Evolutionary conservation across 2,113 vertebrate genomes (phyloP).

Genomic region (Scytalopus superciliaris): DNA sequence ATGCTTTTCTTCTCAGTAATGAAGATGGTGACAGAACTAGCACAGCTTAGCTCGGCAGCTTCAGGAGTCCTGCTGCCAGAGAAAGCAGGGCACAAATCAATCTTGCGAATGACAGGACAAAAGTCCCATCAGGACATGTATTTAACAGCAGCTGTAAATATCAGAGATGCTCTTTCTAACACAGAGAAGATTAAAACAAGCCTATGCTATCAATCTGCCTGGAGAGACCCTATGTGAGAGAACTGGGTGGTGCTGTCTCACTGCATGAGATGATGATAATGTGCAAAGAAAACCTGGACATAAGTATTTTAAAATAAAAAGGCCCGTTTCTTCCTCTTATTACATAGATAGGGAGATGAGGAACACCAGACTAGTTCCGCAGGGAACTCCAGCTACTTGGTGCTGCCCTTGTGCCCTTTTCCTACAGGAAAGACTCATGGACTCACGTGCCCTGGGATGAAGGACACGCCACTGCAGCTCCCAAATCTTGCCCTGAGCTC

Average conservation of each 20-base stretch:
- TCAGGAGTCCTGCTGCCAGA: not conserved
- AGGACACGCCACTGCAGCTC: not conserved
- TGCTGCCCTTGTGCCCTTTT: not conserved
- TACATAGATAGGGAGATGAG: not conserved
- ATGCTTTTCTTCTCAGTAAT: conserved; percentile 6
- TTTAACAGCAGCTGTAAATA: conserved; percentile 36
- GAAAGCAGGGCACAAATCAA: conserved; percentile 53
- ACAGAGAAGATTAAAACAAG: conserved; percentile 43
- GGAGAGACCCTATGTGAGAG: not conserved
- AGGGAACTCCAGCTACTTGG: not conserved
- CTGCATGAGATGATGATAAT: not conserved
- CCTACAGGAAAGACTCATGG: not conserved
- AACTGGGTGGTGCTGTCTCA: conserved; percentile 23
- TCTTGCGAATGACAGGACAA: conserved; percentile 7
- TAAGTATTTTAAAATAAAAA: not conserved
- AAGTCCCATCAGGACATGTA: conserved; percentile 22
- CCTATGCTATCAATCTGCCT: conserved; percentile 13
- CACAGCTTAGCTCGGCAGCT: not conserved
- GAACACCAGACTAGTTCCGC: not conserved
- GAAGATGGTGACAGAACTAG: conserved; percentile 49
- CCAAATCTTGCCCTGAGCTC: not conserved
- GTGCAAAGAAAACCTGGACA: not conserved
- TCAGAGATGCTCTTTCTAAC: not conserved
- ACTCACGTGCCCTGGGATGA: accelerated
- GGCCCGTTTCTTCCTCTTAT: conserved; percentile 4